A percentile compares a stretch with the other conserved stretches of the same genome.
These are phyloP conservation scores for Steatocranus sp. DNA, from an alignment of 2,797 vertebrate species.

Conservation along the genomic window DNA sequence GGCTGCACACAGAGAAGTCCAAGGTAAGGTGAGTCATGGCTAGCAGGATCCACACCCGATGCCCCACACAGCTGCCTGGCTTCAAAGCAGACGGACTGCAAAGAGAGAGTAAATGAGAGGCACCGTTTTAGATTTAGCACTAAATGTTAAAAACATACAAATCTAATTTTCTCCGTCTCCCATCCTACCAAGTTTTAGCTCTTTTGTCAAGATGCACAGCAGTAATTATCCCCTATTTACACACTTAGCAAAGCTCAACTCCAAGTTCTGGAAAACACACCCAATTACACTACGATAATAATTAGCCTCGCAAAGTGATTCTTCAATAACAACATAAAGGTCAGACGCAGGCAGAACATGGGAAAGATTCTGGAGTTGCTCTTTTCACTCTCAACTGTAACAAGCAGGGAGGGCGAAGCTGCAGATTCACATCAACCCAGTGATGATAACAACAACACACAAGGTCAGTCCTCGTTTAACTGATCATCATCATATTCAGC, in stretches of 20 bases:
- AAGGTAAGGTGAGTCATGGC: conserved; percentile 80
- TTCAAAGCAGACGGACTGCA: conserved; percentile 72
- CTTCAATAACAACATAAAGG: conserved; percentile 47
- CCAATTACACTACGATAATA: conserved; percentile 51
- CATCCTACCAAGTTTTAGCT: neutral
- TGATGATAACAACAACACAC: conserved; percentile 41
- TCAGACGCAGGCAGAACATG: conserved; percentile 46
- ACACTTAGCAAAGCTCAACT: conserved; percentile 31
- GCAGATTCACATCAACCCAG: conserved; percentile 50
- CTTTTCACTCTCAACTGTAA: conserved; percentile 27
- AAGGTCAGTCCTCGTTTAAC: conserved; percentile 53
- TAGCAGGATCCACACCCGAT: conserved; percentile 79
- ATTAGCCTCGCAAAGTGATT: conserved; percentile 35
- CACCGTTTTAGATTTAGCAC: conserved; percentile 3
- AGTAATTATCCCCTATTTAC: conserved; percentile 25
- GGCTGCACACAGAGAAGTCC: conserved; percentile 78
- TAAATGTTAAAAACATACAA: neutral
- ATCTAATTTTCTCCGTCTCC: neutral
- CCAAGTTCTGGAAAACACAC: conserved; percentile 26
- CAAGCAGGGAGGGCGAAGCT: conserved; percentile 22
- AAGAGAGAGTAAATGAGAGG: conserved; percentile 31
- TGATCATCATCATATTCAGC: conserved; percentile 57
- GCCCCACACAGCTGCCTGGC: conserved; percentile 71
- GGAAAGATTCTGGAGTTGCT: conserved; percentile 30
- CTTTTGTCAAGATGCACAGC: neutral